Conservation (phyloP, 2,888 invertebrate genomes). For the Ophion ventricosus region DNA sequence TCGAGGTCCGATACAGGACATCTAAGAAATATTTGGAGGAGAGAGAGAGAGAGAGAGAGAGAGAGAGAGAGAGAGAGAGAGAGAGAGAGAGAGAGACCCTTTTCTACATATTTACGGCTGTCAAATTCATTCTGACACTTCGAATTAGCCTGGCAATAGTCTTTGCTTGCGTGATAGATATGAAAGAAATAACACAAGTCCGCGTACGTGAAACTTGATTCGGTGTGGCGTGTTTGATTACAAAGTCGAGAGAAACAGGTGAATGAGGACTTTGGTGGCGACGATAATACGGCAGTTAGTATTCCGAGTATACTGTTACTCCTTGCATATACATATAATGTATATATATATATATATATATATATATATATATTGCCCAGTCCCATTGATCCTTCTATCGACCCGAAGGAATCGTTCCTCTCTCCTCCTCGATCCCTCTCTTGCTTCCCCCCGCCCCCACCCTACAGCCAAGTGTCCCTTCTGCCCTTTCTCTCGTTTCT, state of each 20-base stretch:
- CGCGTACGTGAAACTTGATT: too few species aligned
- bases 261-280: slow-evolving; percentile 71
- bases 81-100: too few species aligned
- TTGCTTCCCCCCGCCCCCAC: background rate
- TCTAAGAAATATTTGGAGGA: too few species aligned
- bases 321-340: slow-evolving; percentile 76
- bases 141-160: too few species aligned
- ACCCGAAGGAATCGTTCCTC: slow-evolving; percentile 34
- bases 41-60: too few species aligned
- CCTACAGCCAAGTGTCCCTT: background rate
- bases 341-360: slow-evolving; percentile 78
- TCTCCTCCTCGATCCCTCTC: background rate
- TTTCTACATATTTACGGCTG: background rate
- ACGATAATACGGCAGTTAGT: slow-evolving; percentile 80
- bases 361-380: slow-evolving; percentile 77
- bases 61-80: too few species aligned
- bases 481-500: slow-evolving; percentile 13
- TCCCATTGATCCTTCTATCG: slow-evolving; percentile 77
- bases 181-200: too few species aligned
- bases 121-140: too few species aligned
- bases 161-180: too few species aligned
- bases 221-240: slow-evolving; percentile 72
- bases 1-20: too few species aligned
- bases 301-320: slow-evolving; percentile 64
- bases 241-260: slow-evolving; percentile 69